Conservation (phyloP, 2,888 invertebrate species). For the Alloscopus bannaensis region DNA sequence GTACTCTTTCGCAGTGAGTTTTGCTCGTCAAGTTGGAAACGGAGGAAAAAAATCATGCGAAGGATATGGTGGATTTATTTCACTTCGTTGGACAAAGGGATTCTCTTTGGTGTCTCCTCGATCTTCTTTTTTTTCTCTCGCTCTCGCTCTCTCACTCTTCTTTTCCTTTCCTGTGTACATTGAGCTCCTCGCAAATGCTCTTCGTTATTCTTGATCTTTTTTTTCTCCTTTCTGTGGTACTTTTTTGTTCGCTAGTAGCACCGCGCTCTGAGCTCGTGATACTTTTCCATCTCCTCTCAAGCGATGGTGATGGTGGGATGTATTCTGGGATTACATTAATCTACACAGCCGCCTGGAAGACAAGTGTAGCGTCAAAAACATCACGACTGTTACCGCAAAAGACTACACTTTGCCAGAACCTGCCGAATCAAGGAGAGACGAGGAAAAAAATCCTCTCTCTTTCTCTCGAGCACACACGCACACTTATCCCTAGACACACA, state of each 20-base stretch:
- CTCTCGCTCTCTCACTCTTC: too few species aligned
- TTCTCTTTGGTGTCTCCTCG: conserved; percentile 59
- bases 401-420: conserved; percentile 18
- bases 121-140: conserved; percentile 36
- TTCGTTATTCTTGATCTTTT: conserved; percentile 50
- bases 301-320: conserved; percentile 69
- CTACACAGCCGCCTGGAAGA: conserved; percentile 73
- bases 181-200: conserved; percentile 12
- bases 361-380: conserved; percentile 73
- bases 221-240: conserved; percentile 24
- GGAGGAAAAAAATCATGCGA: conserved; percentile 59
- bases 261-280: conserved; percentile 31
- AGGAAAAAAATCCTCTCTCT: not conserved
- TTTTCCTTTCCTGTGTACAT: conserved; percentile 16
- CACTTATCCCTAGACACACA: too few species aligned
- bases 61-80: conserved; percentile 67
- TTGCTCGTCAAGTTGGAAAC: too few species aligned
- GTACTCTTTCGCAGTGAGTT: conserved; percentile 34
- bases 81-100: conserved; percentile 66
- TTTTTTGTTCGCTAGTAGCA: conserved; percentile 34
- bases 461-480: not conserved
- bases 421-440: too few species aligned
- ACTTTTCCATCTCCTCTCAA: conserved; percentile 51
- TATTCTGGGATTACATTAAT: conserved; percentile 73
- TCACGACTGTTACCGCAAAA: conserved; percentile 69